A percentile compares a stretch with the other conserved stretches of the same genome.
These are phyloP conservation scores for Drosophila paulistorum DNA, from an alignment of 1,140 invertebrate species.

Conservation along the genomic window DNA sequence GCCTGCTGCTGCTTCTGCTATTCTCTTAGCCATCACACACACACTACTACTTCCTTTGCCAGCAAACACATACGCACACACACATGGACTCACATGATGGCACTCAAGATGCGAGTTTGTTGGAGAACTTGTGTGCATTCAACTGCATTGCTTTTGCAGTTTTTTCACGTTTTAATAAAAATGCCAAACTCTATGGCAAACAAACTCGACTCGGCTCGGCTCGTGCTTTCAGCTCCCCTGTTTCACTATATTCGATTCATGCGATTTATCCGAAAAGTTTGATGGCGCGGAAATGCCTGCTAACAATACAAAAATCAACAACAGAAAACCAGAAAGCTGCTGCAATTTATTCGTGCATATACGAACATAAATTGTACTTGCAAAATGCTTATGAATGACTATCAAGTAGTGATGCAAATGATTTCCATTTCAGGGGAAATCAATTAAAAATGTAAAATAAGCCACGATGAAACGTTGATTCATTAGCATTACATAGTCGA, in stretches of 20 bases:
- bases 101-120: slow-evolving; percentile 58
- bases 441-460: background rate
- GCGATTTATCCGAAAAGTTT: slow-evolving; percentile 68
- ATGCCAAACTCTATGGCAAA: slow-evolving; percentile 35
- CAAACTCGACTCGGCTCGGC: slow-evolving; percentile 1
- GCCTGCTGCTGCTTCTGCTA: slow-evolving; percentile 2
- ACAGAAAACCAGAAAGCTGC: slow-evolving; percentile 15
- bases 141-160: slow-evolving; percentile 62
- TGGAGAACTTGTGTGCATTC: slow-evolving; percentile 66
- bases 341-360: slow-evolving; percentile 51
- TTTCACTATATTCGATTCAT: slow-evolving; percentile 49
- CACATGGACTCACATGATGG: slow-evolving; percentile 24
- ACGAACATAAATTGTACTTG: slow-evolving; percentile 32
- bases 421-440: slow-evolving; percentile 9
- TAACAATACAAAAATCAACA: slow-evolving; percentile 46
- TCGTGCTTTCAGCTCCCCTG: background rate
- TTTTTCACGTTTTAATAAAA: slow-evolving; percentile 67
- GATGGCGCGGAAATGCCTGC: slow-evolving; percentile 66
- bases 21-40: background rate
- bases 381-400: slow-evolving; percentile 48
- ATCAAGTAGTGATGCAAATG: background rate
- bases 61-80: background rate
- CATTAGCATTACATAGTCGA: background rate
- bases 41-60: no score
- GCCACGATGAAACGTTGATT: background rate